Base-by-base conservation (phyloP, 2,113 vertebrate genomes). In the Bombycilla garrulus region DNA sequence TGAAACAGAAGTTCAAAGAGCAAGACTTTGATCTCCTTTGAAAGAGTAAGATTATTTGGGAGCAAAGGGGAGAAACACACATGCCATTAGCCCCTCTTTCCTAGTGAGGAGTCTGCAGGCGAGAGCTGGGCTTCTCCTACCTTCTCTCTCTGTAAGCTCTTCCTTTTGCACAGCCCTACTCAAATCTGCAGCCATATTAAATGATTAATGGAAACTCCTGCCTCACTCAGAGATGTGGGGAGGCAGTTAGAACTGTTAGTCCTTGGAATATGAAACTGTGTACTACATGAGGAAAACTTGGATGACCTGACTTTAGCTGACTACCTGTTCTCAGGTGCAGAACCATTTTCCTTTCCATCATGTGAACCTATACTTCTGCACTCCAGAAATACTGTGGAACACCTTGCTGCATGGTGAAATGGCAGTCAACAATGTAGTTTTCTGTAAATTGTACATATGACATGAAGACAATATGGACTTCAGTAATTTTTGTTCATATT, bases 151-250 rank as follows among this genome's bases (percentile, higher is more conserved):
- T 60, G 38, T 47, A 35, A 53, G 53, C 13, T 56, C 31, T 74
- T 87, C 36, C n/a, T 87, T 24, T 7, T 16, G 61, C 58, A 44
- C 28, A 82, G 53, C 40, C 40, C n/a, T 26, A 9, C 51, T 22
- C 57, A 44, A 40, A 90, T 17, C 61, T 69, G 24, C 66, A 85
- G 48, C 31, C 12, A 1, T 5, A 2, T 9, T 48, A 60, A 72
- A 44, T 4, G 25, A 54, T 12, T 20, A 21, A 3, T 35, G 54
- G 50, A 38, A 81, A 47, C 14, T 58, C 10, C 40, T 73, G 51
- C 36, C 31, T 72, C 65, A 12, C 35, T 25, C 0, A 0, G 33
- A 47, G 12, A 48, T 25, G 24, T 11, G 51, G 58, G 17, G 2
- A 64, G 31, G 38, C 35, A 69, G 21, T 9, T 40, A 45, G 44